Evolutionary conservation across 2,113 vertebrate genomes (phyloP).

Genomic region (Dicrurus megarhynchus): DNA sequence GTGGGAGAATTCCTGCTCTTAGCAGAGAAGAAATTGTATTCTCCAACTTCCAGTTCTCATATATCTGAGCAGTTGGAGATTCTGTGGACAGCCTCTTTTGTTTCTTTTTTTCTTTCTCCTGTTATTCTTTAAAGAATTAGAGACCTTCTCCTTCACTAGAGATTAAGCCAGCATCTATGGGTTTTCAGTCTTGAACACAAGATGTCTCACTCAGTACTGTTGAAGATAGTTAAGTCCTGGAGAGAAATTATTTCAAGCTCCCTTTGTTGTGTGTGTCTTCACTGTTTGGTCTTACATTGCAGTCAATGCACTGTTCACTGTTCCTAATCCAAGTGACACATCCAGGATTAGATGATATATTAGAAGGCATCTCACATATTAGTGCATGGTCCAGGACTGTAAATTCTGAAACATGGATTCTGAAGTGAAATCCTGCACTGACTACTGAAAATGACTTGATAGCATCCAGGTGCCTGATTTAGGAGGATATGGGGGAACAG

Average conservation of each 20-base stretch:
- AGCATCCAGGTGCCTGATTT: neutral
- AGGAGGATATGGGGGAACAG: neutral
- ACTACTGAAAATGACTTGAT: neutral
- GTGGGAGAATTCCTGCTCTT: neutral
- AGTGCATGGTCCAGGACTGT: neutral
- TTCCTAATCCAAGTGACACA: neutral
- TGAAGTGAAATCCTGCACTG: neutral
- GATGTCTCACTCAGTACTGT: neutral
- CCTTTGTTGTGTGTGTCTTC: neutral
- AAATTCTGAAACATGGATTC: neutral
- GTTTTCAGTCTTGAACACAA: neutral
- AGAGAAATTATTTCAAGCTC: neutral
- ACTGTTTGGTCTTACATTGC: neutral
- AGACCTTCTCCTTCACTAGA: neutral
- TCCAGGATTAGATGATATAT: neutral
- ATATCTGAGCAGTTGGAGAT: neutral
- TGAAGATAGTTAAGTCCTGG: neutral
- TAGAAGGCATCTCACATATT: neutral
- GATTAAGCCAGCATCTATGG: neutral
- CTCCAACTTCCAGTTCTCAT: neutral
- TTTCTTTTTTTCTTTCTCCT: neutral
- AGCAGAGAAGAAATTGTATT: neutral
- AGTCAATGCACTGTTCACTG: neutral
- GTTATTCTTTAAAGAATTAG: neutral
- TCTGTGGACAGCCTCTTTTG: neutral